These are phyloP conservation scores for Ahaetulla prasina DNA, from an alignment of 2,113 vertebrate genomes.

Conservation along the genomic window DNA sequence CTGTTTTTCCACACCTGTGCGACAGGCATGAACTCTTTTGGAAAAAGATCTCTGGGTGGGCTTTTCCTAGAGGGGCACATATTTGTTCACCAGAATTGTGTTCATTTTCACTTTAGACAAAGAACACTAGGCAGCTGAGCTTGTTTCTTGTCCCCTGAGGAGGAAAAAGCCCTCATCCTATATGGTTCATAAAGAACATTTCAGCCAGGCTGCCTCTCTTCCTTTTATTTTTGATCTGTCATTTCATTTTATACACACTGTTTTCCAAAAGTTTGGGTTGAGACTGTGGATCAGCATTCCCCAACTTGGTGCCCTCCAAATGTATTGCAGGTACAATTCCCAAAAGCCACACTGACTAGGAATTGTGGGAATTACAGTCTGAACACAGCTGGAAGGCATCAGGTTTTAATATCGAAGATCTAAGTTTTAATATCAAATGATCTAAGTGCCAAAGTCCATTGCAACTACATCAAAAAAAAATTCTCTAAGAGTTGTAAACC, in stretches of 20 bases:
- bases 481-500: too few relatives aligned
- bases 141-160: neutral
- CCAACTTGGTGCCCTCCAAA: neutral
- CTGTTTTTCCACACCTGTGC: slow-evolving; percentile 22
- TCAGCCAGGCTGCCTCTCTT: neutral
- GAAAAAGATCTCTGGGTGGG: neutral
- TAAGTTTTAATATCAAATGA: too few relatives aligned
- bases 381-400: neutral
- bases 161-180: neutral
- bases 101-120: slow-evolving; percentile 20
- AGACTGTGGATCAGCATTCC: neutral
- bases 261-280: neutral
- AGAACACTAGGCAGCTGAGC: neutral
- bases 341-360: neutral
- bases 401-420: too few relatives aligned
- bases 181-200: neutral
- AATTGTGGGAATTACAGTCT: neutral
- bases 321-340: neutral
- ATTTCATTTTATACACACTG: neutral
- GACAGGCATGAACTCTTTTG: neutral
- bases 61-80: neutral
- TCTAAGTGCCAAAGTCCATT: too few relatives aligned
- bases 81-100: neutral
- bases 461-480: too few relatives aligned
- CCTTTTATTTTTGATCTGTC: neutral